phyloP scores from a whole-genome alignment of 2,113 vertebrate species.

The Alligator mississippiensis region DNA sequence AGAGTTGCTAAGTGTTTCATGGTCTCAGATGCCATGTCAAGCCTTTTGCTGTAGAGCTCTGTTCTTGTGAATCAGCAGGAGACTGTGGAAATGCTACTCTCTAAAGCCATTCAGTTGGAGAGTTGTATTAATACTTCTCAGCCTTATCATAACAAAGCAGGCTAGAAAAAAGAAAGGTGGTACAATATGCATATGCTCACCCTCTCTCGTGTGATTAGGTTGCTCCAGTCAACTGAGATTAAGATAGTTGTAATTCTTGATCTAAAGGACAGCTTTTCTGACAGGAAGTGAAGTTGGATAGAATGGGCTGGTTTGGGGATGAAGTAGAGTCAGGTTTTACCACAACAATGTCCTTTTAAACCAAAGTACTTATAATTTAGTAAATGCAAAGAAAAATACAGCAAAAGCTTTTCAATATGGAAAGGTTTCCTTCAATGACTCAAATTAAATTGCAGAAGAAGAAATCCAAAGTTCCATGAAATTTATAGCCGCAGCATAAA shows the following conservation, averaged over 20 bases:
- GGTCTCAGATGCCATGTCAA: neutral
- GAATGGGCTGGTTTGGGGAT: neutral
- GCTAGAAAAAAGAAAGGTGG: neutral
- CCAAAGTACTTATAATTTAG: conserved; percentile 25
- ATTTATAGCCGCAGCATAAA: conserved; percentile 28
- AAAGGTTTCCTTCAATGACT: conserved; percentile 27
- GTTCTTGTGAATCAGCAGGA: neutral
- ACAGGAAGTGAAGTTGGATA: neutral
- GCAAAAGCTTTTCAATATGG: conserved; percentile 50
- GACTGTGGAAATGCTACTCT: neutral
- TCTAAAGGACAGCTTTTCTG: neutral
- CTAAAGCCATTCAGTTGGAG: neutral
- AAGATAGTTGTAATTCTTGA: neutral
- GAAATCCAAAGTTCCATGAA: conserved; percentile 47
- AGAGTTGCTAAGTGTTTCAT: neutral
- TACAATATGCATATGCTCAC: neutral
- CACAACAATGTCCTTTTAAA: conserved; percentile 41
- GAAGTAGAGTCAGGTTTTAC: conserved; percentile 13
- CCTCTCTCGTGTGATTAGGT: neutral
- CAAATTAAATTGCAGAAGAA: conserved; percentile 54
- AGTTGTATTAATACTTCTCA: neutral
- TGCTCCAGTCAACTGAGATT: neutral
- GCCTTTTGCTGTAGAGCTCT: neutral
- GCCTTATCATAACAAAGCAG: conserved; percentile 9
- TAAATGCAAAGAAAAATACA: conserved; percentile 14